These are phyloP conservation scores for Rhimphoctona megacephalus DNA, from an alignment of 2,888 invertebrate genomes.

Conservation along the genomic window DNA sequence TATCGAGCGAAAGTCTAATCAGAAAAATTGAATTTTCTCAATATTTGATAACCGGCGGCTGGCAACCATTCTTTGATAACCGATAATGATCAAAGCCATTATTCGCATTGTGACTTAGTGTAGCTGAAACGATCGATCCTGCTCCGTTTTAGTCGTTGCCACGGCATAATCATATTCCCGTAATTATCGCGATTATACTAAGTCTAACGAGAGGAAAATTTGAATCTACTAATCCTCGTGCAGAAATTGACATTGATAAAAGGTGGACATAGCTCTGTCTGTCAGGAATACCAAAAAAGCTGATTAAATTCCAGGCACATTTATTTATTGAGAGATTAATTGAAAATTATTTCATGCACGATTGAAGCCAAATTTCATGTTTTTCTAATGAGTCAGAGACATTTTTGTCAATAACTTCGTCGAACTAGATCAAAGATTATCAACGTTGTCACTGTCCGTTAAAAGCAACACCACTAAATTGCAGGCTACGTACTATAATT, in stretches of 20 bases:
- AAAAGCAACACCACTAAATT: not conserved
- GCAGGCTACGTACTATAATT: not conserved
- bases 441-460: not conserved
- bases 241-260: not conserved
- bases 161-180: not conserved
- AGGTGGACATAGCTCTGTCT: not conserved
- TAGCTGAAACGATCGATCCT: conserved; percentile 21
- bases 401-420: not conserved
- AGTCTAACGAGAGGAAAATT: not conserved
- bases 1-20: conserved; percentile 33
- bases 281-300: not conserved
- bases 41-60: conserved; percentile 10
- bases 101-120: conserved; percentile 4
- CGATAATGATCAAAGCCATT: not conserved
- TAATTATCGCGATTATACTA: not conserved
- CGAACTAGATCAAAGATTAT: not conserved
- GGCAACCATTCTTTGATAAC: conserved; percentile 3
- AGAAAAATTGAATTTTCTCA: conserved; percentile 33
- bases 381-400: not conserved
- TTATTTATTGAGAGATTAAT: not conserved
- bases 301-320: not conserved
- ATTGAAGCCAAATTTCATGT: not conserved
- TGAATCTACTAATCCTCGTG: too few relatives aligned
- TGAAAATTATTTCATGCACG: not conserved
- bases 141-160: not conserved